phyloP scores from a whole-genome alignment of 2,888 invertebrate genomes.

The Heliconius sara region DNA sequence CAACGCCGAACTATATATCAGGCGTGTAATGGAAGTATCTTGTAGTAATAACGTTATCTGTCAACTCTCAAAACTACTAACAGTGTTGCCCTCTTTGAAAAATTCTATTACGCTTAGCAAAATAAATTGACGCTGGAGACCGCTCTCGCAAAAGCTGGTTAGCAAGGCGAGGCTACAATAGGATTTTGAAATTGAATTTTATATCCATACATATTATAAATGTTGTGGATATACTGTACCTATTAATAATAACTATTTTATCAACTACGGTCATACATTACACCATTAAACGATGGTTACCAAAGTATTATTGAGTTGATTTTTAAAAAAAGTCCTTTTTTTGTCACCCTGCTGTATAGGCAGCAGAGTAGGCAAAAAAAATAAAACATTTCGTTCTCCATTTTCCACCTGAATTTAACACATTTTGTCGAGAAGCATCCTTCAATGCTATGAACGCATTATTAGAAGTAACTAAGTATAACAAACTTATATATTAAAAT shows the following conservation, averaged over 20 bases:
- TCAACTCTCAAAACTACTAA: conserved; percentile 60
- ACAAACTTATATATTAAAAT: too few species aligned
- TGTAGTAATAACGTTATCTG: conserved; percentile 63
- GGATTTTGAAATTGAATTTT: conserved; percentile 35
- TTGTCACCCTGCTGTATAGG: too few species aligned
- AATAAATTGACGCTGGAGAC: conserved; percentile 60
- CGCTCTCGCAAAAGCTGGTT: conserved; percentile 35
- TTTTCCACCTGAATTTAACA: too few species aligned
- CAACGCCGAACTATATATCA: conserved; percentile 46
- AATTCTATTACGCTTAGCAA: conserved; percentile 57
- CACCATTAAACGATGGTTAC: not conserved
- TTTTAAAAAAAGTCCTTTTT: too few species aligned
- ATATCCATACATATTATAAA: conserved; percentile 2
- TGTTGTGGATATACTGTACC: not conserved
- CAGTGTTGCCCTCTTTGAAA: conserved; percentile 56
- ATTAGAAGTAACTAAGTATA: too few species aligned
- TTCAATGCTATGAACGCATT: not conserved
- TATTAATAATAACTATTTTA: not conserved
- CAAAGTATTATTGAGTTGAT: not conserved
- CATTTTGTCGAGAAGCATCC: too few species aligned
- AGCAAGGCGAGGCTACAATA: conserved; percentile 32
- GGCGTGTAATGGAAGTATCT: conserved; percentile 62
- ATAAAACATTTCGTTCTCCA: too few species aligned
- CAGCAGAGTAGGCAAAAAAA: too few species aligned
- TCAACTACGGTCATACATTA: not conserved